Percentiles rank a stretch among this genome's conserved stretches.
Evolutionary conservation across 37 sponge, comb jelly and placozoan species (phyloP).

Genomic region (Amphimedon queenslandica): DNA sequence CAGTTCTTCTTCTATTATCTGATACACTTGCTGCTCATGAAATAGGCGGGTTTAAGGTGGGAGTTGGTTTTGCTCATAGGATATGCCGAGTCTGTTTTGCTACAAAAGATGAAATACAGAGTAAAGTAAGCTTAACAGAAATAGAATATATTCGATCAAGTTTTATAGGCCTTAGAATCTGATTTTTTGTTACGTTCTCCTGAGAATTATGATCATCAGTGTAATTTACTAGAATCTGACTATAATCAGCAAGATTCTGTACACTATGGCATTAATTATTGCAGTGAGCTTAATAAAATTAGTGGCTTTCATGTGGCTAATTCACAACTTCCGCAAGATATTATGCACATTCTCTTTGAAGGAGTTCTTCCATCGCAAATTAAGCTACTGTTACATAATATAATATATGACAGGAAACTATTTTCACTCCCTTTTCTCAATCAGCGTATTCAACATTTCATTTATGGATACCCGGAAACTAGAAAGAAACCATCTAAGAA

Average conservation of each 20-base stretch:
- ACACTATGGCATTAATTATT: slow-evolving; percentile 18
- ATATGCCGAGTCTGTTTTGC: slow-evolving; percentile 29
- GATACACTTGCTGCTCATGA: slow-evolving; percentile 22
- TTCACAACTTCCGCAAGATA: slow-evolving; percentile 13
- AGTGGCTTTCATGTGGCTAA: slow-evolving; percentile 13
- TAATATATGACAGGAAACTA: neutral
- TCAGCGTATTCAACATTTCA: slow-evolving; percentile 14
- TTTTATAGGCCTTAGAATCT: too few species aligned
- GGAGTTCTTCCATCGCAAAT: slow-evolving; percentile 16
- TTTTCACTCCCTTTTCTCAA: slow-evolving; percentile 27
- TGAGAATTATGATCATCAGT: slow-evolving; percentile 3
- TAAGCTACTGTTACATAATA: neutral
- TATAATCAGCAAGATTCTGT: slow-evolving; percentile 3
- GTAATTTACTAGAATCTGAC: neutral
- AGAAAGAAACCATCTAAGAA: slow-evolving; percentile 38
- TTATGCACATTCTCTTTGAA: slow-evolving; percentile 25
- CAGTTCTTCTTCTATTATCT: slow-evolving; percentile 8
- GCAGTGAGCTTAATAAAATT: slow-evolving; percentile 6
- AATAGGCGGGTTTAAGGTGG: slow-evolving; percentile 31
- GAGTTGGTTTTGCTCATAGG: slow-evolving; percentile 28
- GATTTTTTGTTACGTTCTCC: neutral
- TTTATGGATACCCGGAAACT: slow-evolving; percentile 4
- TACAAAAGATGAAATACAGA: neutral
- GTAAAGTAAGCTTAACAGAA: too few species aligned
- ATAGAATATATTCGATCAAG: too few species aligned